Conservation (phyloP, 2,113 vertebrate species). For the Hypomesus transpacificus region DNA sequence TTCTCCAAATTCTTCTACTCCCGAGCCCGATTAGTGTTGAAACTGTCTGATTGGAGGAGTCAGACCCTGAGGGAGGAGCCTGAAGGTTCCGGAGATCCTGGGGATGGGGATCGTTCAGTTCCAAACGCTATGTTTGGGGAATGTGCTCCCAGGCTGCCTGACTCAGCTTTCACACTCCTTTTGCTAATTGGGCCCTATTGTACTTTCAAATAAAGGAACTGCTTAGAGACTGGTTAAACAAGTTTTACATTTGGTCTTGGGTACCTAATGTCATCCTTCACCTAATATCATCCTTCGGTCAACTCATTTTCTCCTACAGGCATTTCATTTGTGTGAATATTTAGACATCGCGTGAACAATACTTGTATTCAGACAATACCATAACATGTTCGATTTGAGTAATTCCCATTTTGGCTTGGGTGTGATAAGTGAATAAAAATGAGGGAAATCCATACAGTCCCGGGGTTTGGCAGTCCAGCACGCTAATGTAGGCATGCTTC, state of each 20-base stretch:
- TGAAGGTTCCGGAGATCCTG: constrained; percentile 1
- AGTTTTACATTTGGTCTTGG: constrained; percentile 11
- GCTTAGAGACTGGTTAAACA: neutral
- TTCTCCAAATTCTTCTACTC: too few species aligned
- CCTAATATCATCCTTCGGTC: too few species aligned
- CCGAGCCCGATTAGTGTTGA: neutral
- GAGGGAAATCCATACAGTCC: neutral
- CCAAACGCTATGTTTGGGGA: constrained; percentile 15
- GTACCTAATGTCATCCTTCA: neutral
- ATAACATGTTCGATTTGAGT: neutral
- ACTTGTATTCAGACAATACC: neutral
- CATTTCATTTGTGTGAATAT: neutral
- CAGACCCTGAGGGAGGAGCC: constrained; percentile 8
- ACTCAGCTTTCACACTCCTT: constrained; percentile 26
- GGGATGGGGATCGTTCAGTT: constrained; percentile 20
- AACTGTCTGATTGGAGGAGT: constrained; percentile 23
- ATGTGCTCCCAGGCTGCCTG: constrained; percentile 16
- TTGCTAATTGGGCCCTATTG: constrained; percentile 34
- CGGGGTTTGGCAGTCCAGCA: neutral
- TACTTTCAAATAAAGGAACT: constrained; percentile 38
- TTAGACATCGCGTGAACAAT: neutral
- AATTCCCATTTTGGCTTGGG: neutral
- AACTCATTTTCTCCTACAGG: neutral
- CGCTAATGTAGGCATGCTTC: constrained; percentile 12
- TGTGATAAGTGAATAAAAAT: neutral